Base-by-base conservation (phyloP, 2,797 vertebrate species). In the Perodicticus potto region DNA sequence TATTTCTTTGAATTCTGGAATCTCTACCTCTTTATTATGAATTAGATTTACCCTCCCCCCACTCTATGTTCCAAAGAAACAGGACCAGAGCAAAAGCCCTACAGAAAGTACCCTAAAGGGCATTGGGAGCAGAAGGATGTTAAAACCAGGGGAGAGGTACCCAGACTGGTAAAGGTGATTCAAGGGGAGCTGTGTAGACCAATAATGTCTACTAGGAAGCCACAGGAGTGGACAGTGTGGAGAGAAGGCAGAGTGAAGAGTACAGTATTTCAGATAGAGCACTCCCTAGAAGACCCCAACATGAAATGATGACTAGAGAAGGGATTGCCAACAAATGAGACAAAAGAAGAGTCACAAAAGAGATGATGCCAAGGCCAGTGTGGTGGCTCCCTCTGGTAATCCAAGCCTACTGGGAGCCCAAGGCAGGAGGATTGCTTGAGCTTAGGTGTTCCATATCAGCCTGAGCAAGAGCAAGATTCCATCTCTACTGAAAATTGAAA, bases 21-120 rank as follows among this genome's bases (percentile, higher is more conserved):
- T 61, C 43, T 77, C 43, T 23, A 61, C 17, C 25, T 85, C 55
- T 49, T 89, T 83, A 92, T 55, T 82, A 29, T 69, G 9, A 73
- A 17, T 43, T 45, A 89, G n/a, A 4, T 70, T 43, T 53, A 23
- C 16, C 23, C 19, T 9, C 20, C 22, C n/a, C n/a, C n/a, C n/a
- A 27, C 17, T 20, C 11, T 29, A 40, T 17, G 17, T 9, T 70
- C 20, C 40, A 34, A 61, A 43, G 57, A 25, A 55, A 72, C 76
- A 82, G 29, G 37, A 40, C 13, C 3, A 86, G 4, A n/a, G 93
- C 45, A 40, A 91, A 82, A 49, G 5, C 11, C 43, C 17, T 14
- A 93, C 23, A 34, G 7, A 29, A 91, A 69, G 22, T 45, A 7
- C 11, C 63, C 53, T 87, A 37, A 63, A 67, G 9, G 23, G 17